Evolutionary conservation across 2,888 invertebrate species (phyloP).

Genomic region (Tiliacea aurago): DNA sequence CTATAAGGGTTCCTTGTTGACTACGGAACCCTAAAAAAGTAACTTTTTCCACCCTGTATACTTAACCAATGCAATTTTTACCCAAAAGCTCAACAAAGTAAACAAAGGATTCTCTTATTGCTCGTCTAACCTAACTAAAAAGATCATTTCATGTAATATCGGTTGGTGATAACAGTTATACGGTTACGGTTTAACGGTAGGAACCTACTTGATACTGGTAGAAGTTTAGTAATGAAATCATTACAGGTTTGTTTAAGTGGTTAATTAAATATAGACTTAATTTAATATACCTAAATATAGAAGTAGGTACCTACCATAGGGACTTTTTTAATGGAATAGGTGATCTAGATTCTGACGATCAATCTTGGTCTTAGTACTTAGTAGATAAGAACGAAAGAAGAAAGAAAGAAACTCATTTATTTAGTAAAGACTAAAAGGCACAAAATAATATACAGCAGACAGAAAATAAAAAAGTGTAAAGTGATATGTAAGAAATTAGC

Average conservation of each 20-base stretch:
- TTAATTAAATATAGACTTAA: slow-evolving; percentile 3
- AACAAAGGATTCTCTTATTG: slow-evolving; percentile 39
- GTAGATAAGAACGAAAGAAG: no score
- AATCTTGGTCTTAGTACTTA: slow-evolving; percentile 3
- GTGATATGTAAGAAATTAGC: no score
- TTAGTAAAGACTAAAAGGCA: no score
- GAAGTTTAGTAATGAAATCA: slow-evolving; percentile 39
- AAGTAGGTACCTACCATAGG: neutral
- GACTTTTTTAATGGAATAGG: neutral
- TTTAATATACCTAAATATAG: neutral
- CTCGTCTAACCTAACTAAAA: slow-evolving; percentile 47
- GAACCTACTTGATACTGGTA: slow-evolving; percentile 16
- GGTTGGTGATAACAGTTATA: slow-evolving; percentile 29
- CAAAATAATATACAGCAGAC: no score
- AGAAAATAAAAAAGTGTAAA: no score
- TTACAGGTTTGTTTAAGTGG: slow-evolving; percentile 14
- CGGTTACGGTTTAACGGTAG: slow-evolving; percentile 20
- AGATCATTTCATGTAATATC: slow-evolving; percentile 29
- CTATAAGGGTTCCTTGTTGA: no score
- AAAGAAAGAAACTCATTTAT: no score
- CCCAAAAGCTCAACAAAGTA: slow-evolving; percentile 31
- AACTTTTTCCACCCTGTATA: neutral
- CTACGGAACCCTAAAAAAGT: no score
- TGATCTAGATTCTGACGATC: neutral
- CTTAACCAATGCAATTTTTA: slow-evolving; percentile 2